These are phyloP conservation scores for Onychomys torridus DNA, from an alignment of 2,797 vertebrate genomes.

Conservation along the genomic window DNA sequence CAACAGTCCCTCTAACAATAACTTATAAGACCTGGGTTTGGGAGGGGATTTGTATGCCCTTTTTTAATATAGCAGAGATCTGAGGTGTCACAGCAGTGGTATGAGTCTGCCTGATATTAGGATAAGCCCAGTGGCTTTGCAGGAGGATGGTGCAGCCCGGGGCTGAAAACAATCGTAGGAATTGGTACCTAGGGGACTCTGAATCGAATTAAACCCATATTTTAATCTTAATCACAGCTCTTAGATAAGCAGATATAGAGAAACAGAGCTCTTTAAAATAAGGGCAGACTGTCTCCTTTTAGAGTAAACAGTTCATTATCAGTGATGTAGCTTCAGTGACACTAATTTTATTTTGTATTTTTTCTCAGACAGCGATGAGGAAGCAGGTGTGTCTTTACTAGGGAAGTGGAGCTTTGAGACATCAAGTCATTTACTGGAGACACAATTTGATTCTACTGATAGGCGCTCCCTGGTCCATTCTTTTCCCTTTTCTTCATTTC, in stretches of 20 bases:
- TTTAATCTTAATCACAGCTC: not conserved
- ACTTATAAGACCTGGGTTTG: constrained; percentile 41
- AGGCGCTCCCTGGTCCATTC: constrained; percentile 64
- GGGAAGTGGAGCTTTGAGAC: constrained; percentile 65
- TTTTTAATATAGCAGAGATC: constrained; percentile 54
- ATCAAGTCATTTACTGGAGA: constrained; percentile 81
- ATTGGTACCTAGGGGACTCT: not conserved
- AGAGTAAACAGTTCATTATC: constrained; percentile 39
- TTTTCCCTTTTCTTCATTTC: constrained; percentile 81
- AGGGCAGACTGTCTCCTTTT: not conserved
- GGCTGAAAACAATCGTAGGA: not conserved
- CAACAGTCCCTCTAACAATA: constrained; percentile 60
- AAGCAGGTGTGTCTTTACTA: constrained; percentile 65
- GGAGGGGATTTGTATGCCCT: constrained; percentile 46
- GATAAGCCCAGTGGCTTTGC: not conserved
- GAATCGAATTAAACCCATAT: not conserved
- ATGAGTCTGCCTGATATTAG: not conserved
- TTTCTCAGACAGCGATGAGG: constrained; percentile 63
- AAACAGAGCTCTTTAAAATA: not conserved
- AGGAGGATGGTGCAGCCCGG: not conserved
- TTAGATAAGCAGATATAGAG: fast-evolving
- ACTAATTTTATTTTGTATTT: constrained; percentile 63
- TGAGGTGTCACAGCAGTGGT: not conserved
- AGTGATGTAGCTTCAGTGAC: not conserved
- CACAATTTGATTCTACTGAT: constrained; percentile 82